Percentiles rank a stretch among this genome's conserved stretches.
Evolutionary conservation across 1,140 invertebrate genomes (phyloP).

Genomic region (Meloidogyne hapla): DNA sequence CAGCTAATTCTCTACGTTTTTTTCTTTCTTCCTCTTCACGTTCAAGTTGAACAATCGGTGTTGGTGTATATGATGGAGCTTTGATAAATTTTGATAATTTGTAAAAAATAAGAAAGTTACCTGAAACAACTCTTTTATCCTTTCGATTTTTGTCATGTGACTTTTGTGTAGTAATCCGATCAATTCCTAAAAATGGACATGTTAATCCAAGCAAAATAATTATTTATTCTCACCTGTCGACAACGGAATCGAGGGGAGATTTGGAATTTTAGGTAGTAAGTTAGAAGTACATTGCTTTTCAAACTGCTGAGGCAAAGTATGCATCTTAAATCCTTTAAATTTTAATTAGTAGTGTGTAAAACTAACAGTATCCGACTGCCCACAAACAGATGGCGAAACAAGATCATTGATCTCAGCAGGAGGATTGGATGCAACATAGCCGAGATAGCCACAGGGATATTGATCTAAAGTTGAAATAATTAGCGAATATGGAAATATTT

Average conservation of each 20-base stretch:
- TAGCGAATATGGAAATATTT: too few relatives aligned
- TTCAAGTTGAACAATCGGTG: slow-evolving; percentile 25
- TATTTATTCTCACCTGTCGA: too few relatives aligned
- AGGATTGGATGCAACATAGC: background rate
- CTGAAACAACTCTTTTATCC: background rate
- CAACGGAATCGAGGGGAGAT: background rate
- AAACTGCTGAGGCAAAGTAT: background rate
- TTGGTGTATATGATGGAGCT: slow-evolving; percentile 22
- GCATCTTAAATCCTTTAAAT: background rate
- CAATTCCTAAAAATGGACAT: too few relatives aligned
- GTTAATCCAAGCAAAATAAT: too few relatives aligned
- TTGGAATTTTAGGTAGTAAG: background rate
- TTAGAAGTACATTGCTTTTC: background rate
- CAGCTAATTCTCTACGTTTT: slow-evolving; percentile 13
- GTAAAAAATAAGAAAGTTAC: background rate
- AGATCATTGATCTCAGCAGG: background rate
- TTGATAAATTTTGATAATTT: slow-evolving; percentile 8
- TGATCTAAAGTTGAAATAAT: background rate
- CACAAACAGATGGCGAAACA: background rate
- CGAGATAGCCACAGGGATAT: background rate
- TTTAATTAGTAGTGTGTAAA: background rate
- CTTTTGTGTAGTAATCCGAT: too few relatives aligned
- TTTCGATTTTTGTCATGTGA: background rate
- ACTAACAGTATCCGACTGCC: background rate
- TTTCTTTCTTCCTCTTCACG: slow-evolving; percentile 22